phyloP scores from a whole-genome alignment of 2,888 invertebrate species.

The Drosophila nr. perissopoda region DNA sequence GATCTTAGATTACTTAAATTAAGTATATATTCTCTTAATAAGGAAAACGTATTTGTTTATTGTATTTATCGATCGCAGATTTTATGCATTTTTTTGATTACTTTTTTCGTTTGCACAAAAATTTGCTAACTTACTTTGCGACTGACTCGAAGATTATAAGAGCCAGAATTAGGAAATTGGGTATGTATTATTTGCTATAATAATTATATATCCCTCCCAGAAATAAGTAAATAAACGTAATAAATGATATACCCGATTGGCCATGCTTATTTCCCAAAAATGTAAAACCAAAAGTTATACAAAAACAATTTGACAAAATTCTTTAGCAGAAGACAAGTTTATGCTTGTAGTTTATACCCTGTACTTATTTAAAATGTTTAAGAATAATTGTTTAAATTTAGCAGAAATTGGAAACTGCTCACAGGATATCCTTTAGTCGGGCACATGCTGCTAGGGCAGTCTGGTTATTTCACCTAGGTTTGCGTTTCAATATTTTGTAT shows the following conservation, averaged over 20 bases:
- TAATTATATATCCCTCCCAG: neutral
- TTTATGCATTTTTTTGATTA: neutral
- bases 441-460: too few relatives aligned
- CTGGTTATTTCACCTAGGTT: conserved; percentile 45
- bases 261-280: neutral
- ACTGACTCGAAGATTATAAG: neutral
- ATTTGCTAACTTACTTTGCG: neutral
- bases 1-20: neutral
- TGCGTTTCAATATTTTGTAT: conserved; percentile 30
- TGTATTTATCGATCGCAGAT: neutral
- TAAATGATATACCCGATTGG: neutral
- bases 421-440: neutral
- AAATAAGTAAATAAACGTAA: neutral
- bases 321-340: too few relatives aligned
- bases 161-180: neutral
- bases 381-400: too few relatives aligned
- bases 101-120: neutral
- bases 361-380: neutral
- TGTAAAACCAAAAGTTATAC: neutral
- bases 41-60: neutral
- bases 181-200: neutral
- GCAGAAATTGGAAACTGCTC: neutral
- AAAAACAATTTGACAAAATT: neutral
- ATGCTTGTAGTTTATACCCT: neutral
- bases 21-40: neutral